Evolutionary conservation across 1,140 invertebrate species (phyloP).

Genomic region (Catajapyx aquilonaris): DNA sequence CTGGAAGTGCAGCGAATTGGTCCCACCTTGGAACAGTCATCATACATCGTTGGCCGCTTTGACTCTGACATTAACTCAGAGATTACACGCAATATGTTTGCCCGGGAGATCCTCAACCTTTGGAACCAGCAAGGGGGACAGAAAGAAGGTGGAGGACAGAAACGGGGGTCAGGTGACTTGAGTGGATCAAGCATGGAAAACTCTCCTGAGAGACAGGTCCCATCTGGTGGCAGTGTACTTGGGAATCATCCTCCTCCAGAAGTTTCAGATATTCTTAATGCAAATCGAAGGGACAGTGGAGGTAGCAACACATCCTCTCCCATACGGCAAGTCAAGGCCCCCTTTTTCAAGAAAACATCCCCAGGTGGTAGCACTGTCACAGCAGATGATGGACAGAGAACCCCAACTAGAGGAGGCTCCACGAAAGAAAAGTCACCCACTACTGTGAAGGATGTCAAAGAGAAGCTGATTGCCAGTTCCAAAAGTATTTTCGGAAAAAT

Average conservation of each 20-base stretch:
- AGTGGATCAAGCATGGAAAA: constrained; percentile 12
- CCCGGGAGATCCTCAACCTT: constrained; percentile 40
- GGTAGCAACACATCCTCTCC: too few relatives aligned
- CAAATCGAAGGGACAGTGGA: too few relatives aligned
- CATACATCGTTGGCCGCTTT: constrained; percentile 62
- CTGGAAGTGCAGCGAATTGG: constrained; percentile 52
- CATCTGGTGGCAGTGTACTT: too few relatives aligned
- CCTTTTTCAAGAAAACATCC: too few relatives aligned
- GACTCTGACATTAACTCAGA: constrained; percentile 53
- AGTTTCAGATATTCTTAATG: too few relatives aligned
- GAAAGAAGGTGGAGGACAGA: constrained; percentile 12
- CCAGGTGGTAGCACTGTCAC: too few relatives aligned
- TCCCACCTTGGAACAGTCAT: constrained; percentile 55
- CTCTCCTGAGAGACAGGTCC: constrained; percentile 15
- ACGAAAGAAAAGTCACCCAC: too few relatives aligned
- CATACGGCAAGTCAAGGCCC: too few relatives aligned
- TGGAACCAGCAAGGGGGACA: constrained; percentile 23
- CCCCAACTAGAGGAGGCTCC: too few relatives aligned
- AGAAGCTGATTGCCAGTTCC: constrained; percentile 46
- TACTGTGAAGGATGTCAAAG: constrained; percentile 45
- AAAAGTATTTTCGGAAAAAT: constrained; percentile 59
- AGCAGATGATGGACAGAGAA: too few relatives aligned
- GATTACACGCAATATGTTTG: constrained; percentile 47
- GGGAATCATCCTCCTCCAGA: too few relatives aligned
- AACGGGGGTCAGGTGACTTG: constrained; percentile 22